Conservation (phyloP, 2,113 vertebrate genomes). For the Oceanites oceanicus region DNA sequence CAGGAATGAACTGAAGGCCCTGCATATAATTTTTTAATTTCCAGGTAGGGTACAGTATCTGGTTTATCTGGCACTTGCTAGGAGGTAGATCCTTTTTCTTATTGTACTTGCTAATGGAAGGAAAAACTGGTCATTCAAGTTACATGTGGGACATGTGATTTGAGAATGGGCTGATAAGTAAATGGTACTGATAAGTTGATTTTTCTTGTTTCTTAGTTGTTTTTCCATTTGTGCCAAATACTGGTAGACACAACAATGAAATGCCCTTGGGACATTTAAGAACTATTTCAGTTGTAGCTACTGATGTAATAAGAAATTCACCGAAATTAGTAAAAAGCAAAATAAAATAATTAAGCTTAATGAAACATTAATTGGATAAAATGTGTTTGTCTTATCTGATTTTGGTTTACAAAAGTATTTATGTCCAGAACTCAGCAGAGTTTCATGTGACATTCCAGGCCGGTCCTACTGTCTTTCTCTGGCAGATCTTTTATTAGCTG, state of each 20-base stretch:
- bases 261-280: neutral
- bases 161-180: conserved; percentile 34
- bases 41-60: neutral
- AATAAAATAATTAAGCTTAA: conserved; percentile 27
- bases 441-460: neutral
- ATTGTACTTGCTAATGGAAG: neutral
- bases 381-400: neutral
- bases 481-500: neutral
- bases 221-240: neutral
- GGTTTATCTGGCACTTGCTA: neutral
- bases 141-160: neutral
- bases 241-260: neutral
- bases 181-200: neutral
- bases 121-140: conserved; percentile 36
- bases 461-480: neutral
- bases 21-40: neutral
- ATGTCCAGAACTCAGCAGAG: neutral
- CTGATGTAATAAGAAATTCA: neutral
- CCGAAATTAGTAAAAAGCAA: neutral
- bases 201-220: neutral
- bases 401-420: neutral
- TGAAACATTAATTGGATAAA: conserved; percentile 14
- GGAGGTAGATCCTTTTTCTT: conserved; percentile 17
- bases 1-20: neutral
- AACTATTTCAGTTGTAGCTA: neutral